Conservation (phyloP, 2,888 invertebrate species). For the Mythimna impura region DNA sequence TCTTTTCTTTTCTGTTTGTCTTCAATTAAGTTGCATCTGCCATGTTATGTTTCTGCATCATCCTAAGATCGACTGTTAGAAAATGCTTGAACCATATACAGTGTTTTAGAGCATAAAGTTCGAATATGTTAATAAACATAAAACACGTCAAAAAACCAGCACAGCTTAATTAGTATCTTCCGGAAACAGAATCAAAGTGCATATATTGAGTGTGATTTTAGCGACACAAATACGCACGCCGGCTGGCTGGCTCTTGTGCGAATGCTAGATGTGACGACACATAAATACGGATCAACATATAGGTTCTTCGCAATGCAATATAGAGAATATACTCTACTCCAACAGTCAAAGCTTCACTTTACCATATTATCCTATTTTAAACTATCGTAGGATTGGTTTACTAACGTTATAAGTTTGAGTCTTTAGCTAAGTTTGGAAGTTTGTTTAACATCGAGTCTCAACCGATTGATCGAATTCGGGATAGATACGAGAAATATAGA, state of each 20-base stretch:
- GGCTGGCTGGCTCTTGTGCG: conserved; percentile 15
- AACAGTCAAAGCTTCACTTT: background rate
- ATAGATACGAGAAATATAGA: background rate
- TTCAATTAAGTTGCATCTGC: too few relatives aligned
- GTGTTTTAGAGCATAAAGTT: too few relatives aligned
- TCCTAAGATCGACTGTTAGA: too few relatives aligned
- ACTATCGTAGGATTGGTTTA: background rate
- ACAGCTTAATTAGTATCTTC: conserved; percentile 19
- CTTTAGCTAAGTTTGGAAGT: background rate
- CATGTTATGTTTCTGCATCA: too few relatives aligned
- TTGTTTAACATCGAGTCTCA: background rate
- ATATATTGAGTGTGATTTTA: conserved; percentile 10
- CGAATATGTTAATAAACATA: too few relatives aligned
- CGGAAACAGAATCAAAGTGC: conserved; percentile 14
- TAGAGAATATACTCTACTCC: background rate
- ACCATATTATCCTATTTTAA: background rate
- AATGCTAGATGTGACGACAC: conserved; percentile 1
- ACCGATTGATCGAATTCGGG: background rate
- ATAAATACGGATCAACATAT: conserved; percentile 18
- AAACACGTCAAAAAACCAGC: background rate
- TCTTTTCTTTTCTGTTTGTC: too few relatives aligned
- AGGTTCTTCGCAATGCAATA: conserved; percentile 14
- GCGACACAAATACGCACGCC: conserved; percentile 6
- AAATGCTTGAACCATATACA: too few relatives aligned
- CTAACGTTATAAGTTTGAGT: background rate